Evolutionary conservation across 2,888 invertebrate genomes (phyloP), one percentile per base, ranked within the genome.

Genomic region (Patella caerulea): DNA sequence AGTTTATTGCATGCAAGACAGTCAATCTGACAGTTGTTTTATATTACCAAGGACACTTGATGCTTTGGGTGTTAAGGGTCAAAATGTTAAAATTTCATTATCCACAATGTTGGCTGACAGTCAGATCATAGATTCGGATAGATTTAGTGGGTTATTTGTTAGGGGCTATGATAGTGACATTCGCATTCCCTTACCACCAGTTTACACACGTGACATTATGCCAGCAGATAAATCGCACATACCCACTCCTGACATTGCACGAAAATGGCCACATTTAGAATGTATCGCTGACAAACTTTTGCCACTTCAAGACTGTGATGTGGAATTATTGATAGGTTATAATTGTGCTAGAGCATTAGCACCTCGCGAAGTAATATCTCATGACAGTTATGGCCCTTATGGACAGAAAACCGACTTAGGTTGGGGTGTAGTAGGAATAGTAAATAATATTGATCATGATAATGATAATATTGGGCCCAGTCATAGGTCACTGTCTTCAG

Each of bases 1-100:
- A 4, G 79, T 84, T 0, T 85, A 85, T 79, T 84, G 83, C 5
- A 34, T 84, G 24, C 71, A 85, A 29, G 84, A 86, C 75, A 76
- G 83, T 7, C 83, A 83, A 75, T 82, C 82, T 15, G 84, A 86
- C 72, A 83, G 84, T 14, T 76, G 79, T 7, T 85, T 85, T 74
- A 72, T 84, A 52, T 56, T 78, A 24, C 72, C 80, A 9, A 71
- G 75, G 29, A 82, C 82, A 14, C 71, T 54, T 52, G 74, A 78
- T 52, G 65, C 72, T 5, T 69, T 83, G 14, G 77, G 77, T 53
- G 24, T 77, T 34, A 34, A 34, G 34, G 34, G 34, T 34, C 34
- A 34, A 34, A 34, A 34, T 34, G 34, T 34, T 34, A 34, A 34
- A 34, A 34, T 34, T 34, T 34, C 34, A 4, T 34, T 34, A 34